Conservation (phyloP, 1,140 invertebrate species). For the Augochlora pura region DNA sequence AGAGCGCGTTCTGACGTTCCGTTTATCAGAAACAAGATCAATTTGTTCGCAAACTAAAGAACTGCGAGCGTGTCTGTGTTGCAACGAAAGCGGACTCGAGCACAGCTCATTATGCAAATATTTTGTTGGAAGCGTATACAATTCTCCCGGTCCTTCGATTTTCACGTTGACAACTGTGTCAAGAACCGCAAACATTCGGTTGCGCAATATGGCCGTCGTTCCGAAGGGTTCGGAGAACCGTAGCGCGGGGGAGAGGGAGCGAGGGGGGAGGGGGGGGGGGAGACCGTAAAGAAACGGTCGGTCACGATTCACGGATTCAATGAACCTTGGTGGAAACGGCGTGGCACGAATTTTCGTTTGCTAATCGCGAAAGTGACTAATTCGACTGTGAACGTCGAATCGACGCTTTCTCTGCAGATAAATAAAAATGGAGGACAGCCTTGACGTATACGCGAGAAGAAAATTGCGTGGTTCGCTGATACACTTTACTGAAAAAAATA, state of each 20-base stretch:
- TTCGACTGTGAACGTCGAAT: too few relatives aligned
- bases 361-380: not conserved
- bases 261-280: too few relatives aligned
- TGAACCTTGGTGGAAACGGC: not conserved
- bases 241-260: too few relatives aligned
- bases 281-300: not conserved
- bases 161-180: not conserved
- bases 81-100: not conserved
- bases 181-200: not conserved
- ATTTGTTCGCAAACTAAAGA: not conserved
- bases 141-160: not conserved
- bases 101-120: not conserved
- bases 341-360: not conserved
- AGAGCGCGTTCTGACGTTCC: too few relatives aligned
- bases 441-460: too few relatives aligned
- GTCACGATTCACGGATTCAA: not conserved
- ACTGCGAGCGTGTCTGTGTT: too few relatives aligned
- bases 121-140: not conserved
- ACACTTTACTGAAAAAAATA: too few relatives aligned
- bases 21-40: too few relatives aligned
- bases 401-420: conserved; percentile 9
- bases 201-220: not conserved
- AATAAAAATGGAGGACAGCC: too few relatives aligned
- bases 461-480: too few relatives aligned
- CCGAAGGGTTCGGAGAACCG: not conserved